phyloP scores from a whole-genome alignment of 23 tunicate genomes.

The Ciona savignyi region DNA sequence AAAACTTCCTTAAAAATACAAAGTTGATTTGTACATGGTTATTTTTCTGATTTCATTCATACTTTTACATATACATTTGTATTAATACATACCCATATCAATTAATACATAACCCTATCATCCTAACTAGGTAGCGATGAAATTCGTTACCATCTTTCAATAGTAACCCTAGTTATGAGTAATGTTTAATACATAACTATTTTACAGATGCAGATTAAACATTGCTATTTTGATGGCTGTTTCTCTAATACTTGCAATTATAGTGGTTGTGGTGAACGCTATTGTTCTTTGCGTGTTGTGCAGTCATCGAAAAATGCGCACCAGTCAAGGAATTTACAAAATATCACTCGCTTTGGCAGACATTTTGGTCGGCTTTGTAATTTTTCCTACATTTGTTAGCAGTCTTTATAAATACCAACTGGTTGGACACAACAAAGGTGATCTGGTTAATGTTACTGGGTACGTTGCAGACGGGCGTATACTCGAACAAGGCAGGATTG shows the following conservation, averaged over 20 bases:
- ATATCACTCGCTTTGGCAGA: neutral
- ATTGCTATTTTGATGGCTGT: too few species aligned
- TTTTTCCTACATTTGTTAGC: neutral
- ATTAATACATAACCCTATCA: too few species aligned
- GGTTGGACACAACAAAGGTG: constrained; percentile 27
- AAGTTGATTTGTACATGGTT: too few species aligned
- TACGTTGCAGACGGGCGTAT: constrained; percentile 26
- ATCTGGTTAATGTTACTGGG: constrained; percentile 24
- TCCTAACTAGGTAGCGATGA: too few species aligned
- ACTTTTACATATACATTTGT: too few species aligned
- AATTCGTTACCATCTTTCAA: too few species aligned
- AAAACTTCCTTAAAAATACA: too few species aligned
- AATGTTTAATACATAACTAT: too few species aligned
- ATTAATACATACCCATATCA: too few species aligned
- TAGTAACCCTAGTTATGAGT: too few species aligned
- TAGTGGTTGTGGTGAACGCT: neutral
- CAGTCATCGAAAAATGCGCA: neutral
- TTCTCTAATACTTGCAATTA: neutral
- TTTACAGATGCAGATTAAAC: neutral
- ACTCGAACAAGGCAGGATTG: too few species aligned
- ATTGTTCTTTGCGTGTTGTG: neutral
- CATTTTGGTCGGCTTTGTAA: neutral
- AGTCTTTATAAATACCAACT: neutral
- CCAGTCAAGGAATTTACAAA: neutral
- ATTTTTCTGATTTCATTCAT: constrained; percentile 12